Evolutionary conservation across 2,797 vertebrate genomes (phyloP), one percentile per base, ranked within the genome.

Genomic region (Nannoperca obscura): DNA sequence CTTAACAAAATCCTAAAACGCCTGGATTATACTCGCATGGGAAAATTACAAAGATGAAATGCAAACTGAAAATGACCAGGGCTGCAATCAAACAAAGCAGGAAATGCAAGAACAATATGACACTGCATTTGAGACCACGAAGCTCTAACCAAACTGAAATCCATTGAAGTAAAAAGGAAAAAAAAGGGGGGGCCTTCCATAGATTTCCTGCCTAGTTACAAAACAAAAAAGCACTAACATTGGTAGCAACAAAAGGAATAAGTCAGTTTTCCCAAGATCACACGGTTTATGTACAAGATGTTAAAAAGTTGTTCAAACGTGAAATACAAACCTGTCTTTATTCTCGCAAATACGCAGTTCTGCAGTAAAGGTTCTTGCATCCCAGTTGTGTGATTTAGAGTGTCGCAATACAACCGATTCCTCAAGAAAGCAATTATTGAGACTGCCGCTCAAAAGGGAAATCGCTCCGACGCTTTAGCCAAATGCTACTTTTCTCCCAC

Each of bases 251-350:
- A 11, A 57, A 46, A 53, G 9, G 2, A 53, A 70, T 15, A 24
- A 20, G 62, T 76, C 50, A 15, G 17, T 44, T 30, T 44, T 22
- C n/a, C 8, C 60, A 57, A 10, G 13, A 78, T 83, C 59, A 64
- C 65, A 49, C 2, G 1, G n/a, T 65, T 17, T 80, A 83, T 81
- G 67, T 88, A 88, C 82, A 90, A 71, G 50, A 76, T 52, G 47
- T 79, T 79, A 79, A 86, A 90, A 87, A 17, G 66, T 69, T 73
- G 55, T 63, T 78, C 60, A 49, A 71, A 78, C 7, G 54, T 81
- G 57, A 87, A 81, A 77, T 78, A 75, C 54, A 85, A 87, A 86
- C 36, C 69, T 71, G 32, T 76, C 40, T 76, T 74, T 71, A n/a
- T 67, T 74, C 17, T 40, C 81, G 70, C 54, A 82, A 79, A 80